Percentiles rank a stretch among this genome's conserved stretches.
phyloP scores from a whole-genome alignment of 1,140 invertebrate species.

The Brachionus asplanchnoidis region DNA sequence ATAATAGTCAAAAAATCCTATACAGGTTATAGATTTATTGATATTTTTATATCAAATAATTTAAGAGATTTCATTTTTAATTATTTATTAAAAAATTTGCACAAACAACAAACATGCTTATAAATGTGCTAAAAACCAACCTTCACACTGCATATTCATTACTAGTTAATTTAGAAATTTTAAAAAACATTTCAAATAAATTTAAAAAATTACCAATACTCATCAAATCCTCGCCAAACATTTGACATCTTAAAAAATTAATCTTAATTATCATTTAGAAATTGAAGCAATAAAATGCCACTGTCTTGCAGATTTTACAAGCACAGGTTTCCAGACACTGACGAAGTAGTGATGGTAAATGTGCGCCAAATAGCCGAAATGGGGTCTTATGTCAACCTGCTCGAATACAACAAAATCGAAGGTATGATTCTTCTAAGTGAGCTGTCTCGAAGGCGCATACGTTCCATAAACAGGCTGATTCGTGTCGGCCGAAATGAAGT shows the following conservation, averaged over 20 bases:
- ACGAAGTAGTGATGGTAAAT: constrained; percentile 99
- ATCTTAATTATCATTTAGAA: constrained; percentile 34
- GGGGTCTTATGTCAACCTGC: constrained; percentile 94
- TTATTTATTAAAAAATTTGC: not conserved
- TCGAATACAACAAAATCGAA: constrained; percentile 98
- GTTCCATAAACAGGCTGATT: constrained; percentile 98
- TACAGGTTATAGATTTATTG: not conserved
- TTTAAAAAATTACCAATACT: not conserved
- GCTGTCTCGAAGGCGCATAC: constrained; percentile 91
- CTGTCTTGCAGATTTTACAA: constrained; percentile 94
- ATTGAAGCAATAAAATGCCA: constrained; percentile 65
- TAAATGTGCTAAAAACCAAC: not conserved
- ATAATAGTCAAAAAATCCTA: too few species aligned
- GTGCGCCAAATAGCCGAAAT: constrained; percentile 96
- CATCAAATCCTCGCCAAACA: not conserved
- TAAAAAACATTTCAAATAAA: not conserved
- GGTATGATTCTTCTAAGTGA: constrained; percentile 78
- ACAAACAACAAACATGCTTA: not conserved
- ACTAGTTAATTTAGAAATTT: not conserved
- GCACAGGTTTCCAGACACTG: constrained; percentile 93
- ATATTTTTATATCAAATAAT: not conserved
- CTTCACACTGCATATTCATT: not conserved
- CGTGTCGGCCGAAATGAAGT: constrained; percentile 96
- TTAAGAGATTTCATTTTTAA: not conserved
- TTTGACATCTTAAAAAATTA: not conserved